phyloP scores from a whole-genome alignment of 1,140 invertebrate species.

The Mizuhopecten yessoensis region DNA sequence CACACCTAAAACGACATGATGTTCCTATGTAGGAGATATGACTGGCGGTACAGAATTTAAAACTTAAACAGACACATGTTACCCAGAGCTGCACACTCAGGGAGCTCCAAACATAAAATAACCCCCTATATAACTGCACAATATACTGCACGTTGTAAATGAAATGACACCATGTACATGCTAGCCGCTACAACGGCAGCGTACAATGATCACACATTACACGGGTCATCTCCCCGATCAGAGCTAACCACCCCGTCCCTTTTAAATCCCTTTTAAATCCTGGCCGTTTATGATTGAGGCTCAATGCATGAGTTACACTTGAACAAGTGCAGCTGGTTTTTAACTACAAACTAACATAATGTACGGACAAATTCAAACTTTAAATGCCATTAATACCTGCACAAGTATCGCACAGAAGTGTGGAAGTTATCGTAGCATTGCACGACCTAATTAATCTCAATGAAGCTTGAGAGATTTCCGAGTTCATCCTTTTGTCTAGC shows the following conservation, averaged over 20 bases:
- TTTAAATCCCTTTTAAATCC: not conserved
- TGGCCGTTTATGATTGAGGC: not conserved
- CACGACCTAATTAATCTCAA: not conserved
- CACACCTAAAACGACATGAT: not conserved
- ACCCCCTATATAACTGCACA: not conserved
- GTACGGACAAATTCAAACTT: not conserved
- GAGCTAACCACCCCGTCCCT: not conserved
- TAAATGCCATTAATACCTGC: not conserved
- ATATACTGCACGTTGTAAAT: not conserved
- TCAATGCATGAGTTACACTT: not conserved
- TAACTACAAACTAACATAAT: not conserved
- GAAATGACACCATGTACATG: not conserved
- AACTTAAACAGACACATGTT: too few species aligned
- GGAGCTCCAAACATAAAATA: too few species aligned
- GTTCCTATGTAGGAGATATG: too few species aligned
- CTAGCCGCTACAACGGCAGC: not conserved
- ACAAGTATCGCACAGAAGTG: not conserved
- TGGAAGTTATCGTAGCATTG: not conserved
- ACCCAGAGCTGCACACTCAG: too few species aligned
- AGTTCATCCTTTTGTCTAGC: not conserved
- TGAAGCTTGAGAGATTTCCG: not conserved
- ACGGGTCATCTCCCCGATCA: not conserved
- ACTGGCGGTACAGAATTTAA: too few species aligned
- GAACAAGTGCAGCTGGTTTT: conserved; percentile 3
- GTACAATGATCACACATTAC: not conserved